Evolutionary conservation across 2,888 invertebrate genomes (phyloP).

Genomic region (Eupithecia centaureata): DNA sequence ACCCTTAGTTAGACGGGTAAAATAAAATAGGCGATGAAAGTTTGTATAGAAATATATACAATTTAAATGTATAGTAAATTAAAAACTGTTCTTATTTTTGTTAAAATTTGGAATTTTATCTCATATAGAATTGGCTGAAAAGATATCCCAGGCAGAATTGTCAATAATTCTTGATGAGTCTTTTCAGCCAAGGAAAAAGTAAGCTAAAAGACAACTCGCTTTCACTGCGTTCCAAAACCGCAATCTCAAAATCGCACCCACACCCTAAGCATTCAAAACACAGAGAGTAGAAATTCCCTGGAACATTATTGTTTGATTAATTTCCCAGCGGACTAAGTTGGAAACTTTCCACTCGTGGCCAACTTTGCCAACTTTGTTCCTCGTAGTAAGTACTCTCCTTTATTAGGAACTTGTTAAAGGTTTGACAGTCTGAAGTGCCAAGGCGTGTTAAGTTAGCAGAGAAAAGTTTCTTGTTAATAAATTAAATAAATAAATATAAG

Average conservation of each 20-base stretch:
- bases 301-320: constrained; percentile 13
- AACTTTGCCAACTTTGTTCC: constrained; percentile 22
- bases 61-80: no score
- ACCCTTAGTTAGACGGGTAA: no score
- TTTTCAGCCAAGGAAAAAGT: no score
- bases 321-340: constrained; percentile 13
- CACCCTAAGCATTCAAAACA: constrained; percentile 1
- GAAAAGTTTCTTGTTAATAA: neutral
- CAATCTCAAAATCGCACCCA: neutral
- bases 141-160: no score
- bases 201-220: no score
- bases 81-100: no score
- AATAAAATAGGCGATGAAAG: no score
- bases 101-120: no score
- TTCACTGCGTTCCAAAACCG: neutral
- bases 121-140: no score
- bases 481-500: neutral
- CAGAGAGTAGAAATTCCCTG: neutral
- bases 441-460: constrained; percentile 52
- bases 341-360: constrained; percentile 23
- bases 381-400: constrained; percentile 15
- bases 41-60: no score
- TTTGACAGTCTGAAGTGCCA: constrained; percentile 60
- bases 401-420: constrained; percentile 43
- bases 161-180: no score